These are phyloP conservation scores for Magallana gigas DNA, from an alignment of 1,140 invertebrate species.

Conservation along the genomic window DNA sequence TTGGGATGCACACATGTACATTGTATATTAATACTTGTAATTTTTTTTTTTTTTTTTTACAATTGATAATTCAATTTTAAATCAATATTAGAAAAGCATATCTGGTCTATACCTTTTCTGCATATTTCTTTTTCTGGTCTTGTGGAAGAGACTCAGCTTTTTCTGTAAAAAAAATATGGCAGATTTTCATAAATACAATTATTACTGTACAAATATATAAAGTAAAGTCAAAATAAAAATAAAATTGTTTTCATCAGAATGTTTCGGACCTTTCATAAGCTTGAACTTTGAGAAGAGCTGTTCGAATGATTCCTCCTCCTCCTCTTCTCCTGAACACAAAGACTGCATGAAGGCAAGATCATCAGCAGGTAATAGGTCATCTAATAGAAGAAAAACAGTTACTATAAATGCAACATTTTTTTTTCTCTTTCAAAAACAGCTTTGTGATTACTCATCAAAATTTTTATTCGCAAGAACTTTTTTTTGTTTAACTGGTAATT, in stretches of 20 bases:
- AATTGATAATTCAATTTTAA: too few species aligned
- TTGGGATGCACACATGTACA: too few species aligned
- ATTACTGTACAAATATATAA: too few species aligned
- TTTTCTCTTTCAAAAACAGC: too few species aligned
- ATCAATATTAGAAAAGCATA: too few species aligned
- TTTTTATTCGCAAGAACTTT: too few species aligned
- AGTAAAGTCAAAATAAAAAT: too few species aligned
- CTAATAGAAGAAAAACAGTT: slow-evolving; percentile 39
- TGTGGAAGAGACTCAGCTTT: slow-evolving; percentile 84
- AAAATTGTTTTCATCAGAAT: background rate
- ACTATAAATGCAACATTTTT: too few species aligned
- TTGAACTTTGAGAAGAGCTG: slow-evolving; percentile 75
- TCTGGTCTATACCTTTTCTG: slow-evolving; percentile 82
- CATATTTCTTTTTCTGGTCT: slow-evolving; percentile 85
- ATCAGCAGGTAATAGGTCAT: slow-evolving; percentile 62
- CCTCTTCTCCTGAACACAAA: slow-evolving; percentile 66
- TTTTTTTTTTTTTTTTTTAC: too few species aligned
- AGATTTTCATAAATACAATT: background rate
- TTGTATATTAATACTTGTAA: too few species aligned
- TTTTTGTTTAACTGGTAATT: too few species aligned
- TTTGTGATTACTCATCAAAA: too few species aligned
- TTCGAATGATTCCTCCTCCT: slow-evolving; percentile 75
- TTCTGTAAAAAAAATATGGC: slow-evolving; percentile 76
- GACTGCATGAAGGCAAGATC: slow-evolving; percentile 68
- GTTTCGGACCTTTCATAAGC: slow-evolving; percentile 77